Evolutionary conservation across 1,140 invertebrate species (phyloP).

Genomic region (Chymomyza costata): DNA sequence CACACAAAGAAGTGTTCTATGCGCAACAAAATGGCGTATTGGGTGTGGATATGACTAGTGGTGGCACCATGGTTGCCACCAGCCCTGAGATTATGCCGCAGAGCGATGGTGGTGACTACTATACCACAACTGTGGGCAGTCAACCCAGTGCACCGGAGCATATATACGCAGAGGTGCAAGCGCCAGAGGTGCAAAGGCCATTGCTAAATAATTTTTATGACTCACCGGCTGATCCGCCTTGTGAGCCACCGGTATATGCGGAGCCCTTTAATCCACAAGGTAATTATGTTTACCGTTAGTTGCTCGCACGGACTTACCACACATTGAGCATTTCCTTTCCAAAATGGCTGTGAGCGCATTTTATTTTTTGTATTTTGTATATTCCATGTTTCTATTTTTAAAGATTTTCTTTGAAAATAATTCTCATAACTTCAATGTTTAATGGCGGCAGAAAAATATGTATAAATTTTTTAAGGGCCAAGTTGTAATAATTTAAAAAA

Average conservation of each 20-base stretch:
- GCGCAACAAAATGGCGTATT: slow-evolving; percentile 7
- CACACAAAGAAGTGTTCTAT: slow-evolving; percentile 5
- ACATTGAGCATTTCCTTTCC: neutral
- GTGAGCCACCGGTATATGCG: slow-evolving; percentile 36
- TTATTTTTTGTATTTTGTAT: neutral
- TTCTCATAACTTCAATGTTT: no score
- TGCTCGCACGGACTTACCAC: neutral
- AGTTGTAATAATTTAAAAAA: no score
- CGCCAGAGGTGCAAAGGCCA: slow-evolving; percentile 51
- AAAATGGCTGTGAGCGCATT: slow-evolving; percentile 18
- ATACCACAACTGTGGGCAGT: slow-evolving; percentile 13
- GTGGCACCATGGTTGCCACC: neutral
- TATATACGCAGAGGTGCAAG: slow-evolving; percentile 38
- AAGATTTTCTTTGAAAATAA: no score
- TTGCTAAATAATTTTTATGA: slow-evolving; percentile 51
- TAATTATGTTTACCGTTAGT: slow-evolving; percentile 13
- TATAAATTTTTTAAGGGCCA: no score
- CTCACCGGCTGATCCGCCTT: slow-evolving; percentile 32
- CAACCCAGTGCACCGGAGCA: slow-evolving; percentile 1
- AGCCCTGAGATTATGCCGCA: neutral
- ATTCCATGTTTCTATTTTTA: neutral
- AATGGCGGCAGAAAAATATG: no score
- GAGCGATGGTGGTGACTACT: slow-evolving; percentile 2
- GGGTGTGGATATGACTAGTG: slow-evolving; percentile 6
- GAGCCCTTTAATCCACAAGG: slow-evolving; percentile 50